Evolutionary conservation across 2,888 invertebrate species (phyloP).

Genomic region (Drosophila ustulata): DNA sequence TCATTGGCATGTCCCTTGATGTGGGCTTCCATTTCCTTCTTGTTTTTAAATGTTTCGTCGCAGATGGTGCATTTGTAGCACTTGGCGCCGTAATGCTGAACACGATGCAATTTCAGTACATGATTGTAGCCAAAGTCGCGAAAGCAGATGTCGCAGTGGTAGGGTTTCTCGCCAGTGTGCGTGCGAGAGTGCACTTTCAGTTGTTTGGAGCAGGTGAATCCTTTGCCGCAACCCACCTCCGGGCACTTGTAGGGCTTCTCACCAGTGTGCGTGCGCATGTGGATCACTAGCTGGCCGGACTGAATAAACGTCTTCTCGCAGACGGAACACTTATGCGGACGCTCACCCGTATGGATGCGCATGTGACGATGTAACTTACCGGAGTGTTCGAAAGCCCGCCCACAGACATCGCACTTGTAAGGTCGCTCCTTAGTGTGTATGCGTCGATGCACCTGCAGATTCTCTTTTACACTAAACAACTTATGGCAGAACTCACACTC

Average conservation of each 20-base stretch:
- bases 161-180: constrained; percentile 96
- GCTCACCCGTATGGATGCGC: constrained; percentile 94
- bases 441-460: constrained; percentile 94
- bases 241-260: constrained; percentile 94
- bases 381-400: constrained; percentile 95
- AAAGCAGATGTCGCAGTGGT: constrained; percentile 95
- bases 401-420: constrained; percentile 95
- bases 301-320: constrained; percentile 96
- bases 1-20: constrained; percentile 91
- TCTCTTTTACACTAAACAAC: constrained; percentile 96
- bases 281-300: constrained; percentile 95
- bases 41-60: constrained; percentile 95
- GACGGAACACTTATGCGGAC: constrained; percentile 94
- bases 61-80: constrained; percentile 97
- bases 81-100: constrained; percentile 96
- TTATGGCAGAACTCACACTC: constrained; percentile 96
- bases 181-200: constrained; percentile 96
- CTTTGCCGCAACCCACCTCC: constrained; percentile 93
- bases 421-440: constrained; percentile 97
- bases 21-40: constrained; percentile 95
- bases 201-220: constrained; percentile 96
- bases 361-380: constrained; percentile 96
- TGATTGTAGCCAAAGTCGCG: constrained; percentile 97
- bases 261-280: constrained; percentile 94
- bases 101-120: constrained; percentile 94